A percentile compares a stretch with the other conserved stretches of the same genome.
phyloP scores from a whole-genome alignment of 2,888 invertebrate genomes.

The Melitaea athalia region DNA sequence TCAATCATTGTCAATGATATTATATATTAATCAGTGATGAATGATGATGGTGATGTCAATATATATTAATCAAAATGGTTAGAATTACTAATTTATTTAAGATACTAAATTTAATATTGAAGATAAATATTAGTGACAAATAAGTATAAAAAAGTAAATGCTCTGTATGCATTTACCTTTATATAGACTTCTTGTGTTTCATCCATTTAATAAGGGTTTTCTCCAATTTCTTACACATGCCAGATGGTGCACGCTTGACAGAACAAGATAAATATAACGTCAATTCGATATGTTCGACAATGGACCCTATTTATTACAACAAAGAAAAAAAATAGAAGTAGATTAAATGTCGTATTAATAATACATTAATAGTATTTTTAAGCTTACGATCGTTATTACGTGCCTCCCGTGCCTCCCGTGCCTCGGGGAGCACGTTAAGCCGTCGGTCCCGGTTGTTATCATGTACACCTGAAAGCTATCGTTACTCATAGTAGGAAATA shows the following conservation, averaged over 20 bases:
- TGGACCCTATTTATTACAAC: conserved; percentile 4
- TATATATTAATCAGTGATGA: too few species aligned
- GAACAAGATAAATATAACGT: conserved; percentile 43
- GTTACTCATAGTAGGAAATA: too few species aligned
- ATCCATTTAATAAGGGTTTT: conserved; percentile 30
- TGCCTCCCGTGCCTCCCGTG: too few species aligned
- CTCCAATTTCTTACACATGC: conserved; percentile 40
- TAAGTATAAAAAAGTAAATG: background rate
- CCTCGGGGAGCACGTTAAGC: too few species aligned
- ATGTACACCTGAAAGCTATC: too few species aligned
- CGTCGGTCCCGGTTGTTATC: too few species aligned
- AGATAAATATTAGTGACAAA: background rate
- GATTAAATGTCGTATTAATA: background rate
- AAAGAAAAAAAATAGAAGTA: background rate
- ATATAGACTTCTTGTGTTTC: conserved; percentile 34
- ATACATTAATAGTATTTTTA: background rate
- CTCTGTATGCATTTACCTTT: conserved; percentile 18
- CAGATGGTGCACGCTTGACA: conserved; percentile 43
- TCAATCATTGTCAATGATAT: too few species aligned
- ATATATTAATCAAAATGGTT: too few species aligned
- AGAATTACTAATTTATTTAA: too few species aligned
- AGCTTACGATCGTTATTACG: background rate
- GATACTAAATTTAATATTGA: too few species aligned
- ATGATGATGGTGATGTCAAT: too few species aligned
- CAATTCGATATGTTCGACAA: conserved; percentile 31